Evolutionary conservation across 2,797 vertebrate species (phyloP).

Genomic region (Rhinichthys osculus): DNA sequence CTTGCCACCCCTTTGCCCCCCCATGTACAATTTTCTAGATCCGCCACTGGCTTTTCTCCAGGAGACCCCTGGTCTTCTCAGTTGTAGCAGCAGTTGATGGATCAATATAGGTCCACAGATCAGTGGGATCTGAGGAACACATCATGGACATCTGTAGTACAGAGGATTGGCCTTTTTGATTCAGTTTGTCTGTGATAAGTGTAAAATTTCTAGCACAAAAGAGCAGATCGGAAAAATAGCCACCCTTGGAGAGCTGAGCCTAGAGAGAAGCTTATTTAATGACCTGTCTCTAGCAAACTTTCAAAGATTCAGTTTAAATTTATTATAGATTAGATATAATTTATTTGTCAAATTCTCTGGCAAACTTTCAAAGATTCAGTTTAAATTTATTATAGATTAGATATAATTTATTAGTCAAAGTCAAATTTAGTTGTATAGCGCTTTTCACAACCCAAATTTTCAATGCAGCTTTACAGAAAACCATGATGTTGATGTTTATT

Average conservation of each 20-base stretch:
- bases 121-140: constrained; percentile 25
- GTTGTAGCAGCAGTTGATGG: neutral
- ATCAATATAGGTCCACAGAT: constrained; percentile 36
- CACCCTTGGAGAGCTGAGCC: neutral
- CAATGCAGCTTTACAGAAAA: neutral
- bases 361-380: no score
- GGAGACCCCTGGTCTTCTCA: neutral
- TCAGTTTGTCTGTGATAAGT: constrained; percentile 10
- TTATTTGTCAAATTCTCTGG: no score
- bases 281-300: neutral
- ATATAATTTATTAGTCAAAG: neutral
- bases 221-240: constrained; percentile 26
- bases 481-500: neutral
- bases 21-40: no score
- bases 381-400: no score
- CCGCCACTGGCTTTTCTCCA: neutral
- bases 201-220: constrained; percentile 24
- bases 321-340: neutral
- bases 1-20: no score
- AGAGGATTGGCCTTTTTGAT: constrained; percentile 8
- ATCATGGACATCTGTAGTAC: constrained; percentile 13
- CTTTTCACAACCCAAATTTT: neutral
- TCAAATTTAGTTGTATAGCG: neutral
- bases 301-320: neutral
- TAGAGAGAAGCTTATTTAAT: neutral